These are phyloP conservation scores for Pomacea canaliculata DNA, from an alignment of 2,888 invertebrate species.

Conservation along the genomic window DNA sequence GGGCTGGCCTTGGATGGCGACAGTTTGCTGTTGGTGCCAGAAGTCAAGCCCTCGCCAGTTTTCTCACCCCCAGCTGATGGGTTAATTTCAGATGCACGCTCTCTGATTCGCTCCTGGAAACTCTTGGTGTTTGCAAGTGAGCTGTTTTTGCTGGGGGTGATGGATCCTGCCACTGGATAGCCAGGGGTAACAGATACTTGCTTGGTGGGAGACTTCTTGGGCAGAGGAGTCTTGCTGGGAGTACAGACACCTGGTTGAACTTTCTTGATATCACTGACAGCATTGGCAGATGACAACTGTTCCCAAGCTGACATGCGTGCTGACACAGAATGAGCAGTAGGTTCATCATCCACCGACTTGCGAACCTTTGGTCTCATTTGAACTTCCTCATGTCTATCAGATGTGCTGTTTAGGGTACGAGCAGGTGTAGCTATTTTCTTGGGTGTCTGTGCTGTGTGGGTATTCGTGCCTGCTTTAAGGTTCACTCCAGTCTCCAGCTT, in stretches of 20 bases:
- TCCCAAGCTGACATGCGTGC: slow-evolving; percentile 67
- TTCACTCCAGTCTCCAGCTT: slow-evolving; percentile 16
- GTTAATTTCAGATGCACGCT: slow-evolving; percentile 45
- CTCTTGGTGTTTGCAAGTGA: slow-evolving; percentile 48
- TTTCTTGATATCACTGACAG: slow-evolving; percentile 57
- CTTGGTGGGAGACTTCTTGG: slow-evolving; percentile 20
- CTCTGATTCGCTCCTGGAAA: slow-evolving; percentile 51
- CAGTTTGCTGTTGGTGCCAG: slow-evolving; percentile 20
- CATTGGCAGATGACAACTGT: slow-evolving; percentile 50
- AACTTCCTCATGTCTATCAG: neutral
- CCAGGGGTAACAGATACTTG: too few relatives aligned
- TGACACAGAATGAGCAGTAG: slow-evolving; percentile 60
- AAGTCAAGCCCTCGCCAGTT: slow-evolving; percentile 3
- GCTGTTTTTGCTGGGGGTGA: slow-evolving; percentile 12
- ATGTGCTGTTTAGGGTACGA: neutral
- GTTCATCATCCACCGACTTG: slow-evolving; percentile 52
- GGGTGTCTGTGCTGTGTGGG: slow-evolving; percentile 15
- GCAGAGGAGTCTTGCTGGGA: slow-evolving; percentile 24
- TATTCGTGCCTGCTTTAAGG: slow-evolving; percentile 6
- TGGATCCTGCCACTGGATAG: neutral
- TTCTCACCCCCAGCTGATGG: neutral
- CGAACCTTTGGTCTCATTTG: slow-evolving; percentile 23
- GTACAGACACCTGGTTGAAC: slow-evolving; percentile 45
- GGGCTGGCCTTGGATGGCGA: slow-evolving; percentile 47
- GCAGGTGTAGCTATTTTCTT: slow-evolving; percentile 32